These are phyloP conservation scores for Cotesia glomerata DNA, from an alignment of 1,140 invertebrate genomes.

Conservation along the genomic window DNA sequence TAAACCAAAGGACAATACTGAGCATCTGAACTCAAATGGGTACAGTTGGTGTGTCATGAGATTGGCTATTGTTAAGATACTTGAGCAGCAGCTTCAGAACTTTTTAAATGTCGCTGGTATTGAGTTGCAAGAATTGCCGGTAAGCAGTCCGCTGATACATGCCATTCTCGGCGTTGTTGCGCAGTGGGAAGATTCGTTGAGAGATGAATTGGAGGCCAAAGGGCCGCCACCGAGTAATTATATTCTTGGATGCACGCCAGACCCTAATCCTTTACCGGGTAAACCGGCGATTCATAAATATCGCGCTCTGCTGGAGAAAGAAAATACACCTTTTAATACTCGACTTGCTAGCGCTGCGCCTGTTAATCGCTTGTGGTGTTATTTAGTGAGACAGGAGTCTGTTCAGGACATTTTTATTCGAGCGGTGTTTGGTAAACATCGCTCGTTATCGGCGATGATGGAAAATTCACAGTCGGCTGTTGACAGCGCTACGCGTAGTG, in stretches of 20 bases:
- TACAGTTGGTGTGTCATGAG: constrained; percentile 95
- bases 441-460: constrained; percentile 60
- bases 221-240: constrained; percentile 78
- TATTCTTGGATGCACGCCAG: constrained; percentile 77
- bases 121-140: constrained; percentile 91
- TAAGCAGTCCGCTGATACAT: constrained; percentile 92
- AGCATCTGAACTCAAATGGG: constrained; percentile 90
- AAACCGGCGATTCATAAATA: constrained; percentile 92
- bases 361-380: constrained; percentile 90
- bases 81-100: constrained; percentile 79
- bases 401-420: constrained; percentile 96
- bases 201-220: constrained; percentile 77
- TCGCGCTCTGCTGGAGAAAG: constrained; percentile 85
- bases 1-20: constrained; percentile 75
- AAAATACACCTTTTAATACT: constrained; percentile 93
- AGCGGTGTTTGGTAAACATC: constrained; percentile 87
- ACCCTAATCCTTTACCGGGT: constrained; percentile 69
- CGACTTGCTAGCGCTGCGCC: constrained; percentile 78
- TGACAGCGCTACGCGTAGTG: constrained; percentile 54
- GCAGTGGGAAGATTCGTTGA: constrained; percentile 86
- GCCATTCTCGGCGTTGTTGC: constrained; percentile 83
- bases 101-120: constrained; percentile 87
- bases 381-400: constrained; percentile 88
- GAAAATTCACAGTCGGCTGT: constrained; percentile 55
- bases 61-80: constrained; percentile 83